These are phyloP conservation scores for Schlechtendalia chinensis DNA, from an alignment of 1,140 invertebrate genomes.

Conservation along the genomic window DNA sequence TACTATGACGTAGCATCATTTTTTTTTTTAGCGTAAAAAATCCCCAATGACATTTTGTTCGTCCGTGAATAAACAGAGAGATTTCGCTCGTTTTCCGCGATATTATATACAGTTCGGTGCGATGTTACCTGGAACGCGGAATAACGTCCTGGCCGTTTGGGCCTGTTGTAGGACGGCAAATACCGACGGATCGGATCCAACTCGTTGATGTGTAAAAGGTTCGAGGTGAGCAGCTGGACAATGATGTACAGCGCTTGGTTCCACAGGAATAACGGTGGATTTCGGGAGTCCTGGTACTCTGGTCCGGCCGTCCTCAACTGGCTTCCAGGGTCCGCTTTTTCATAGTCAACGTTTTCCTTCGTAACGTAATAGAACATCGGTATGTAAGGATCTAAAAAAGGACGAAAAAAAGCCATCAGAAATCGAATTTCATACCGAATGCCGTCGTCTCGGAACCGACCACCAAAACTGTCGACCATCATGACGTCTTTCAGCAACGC, in stretches of 20 bases:
- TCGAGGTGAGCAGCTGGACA: slow-evolving; percentile 82
- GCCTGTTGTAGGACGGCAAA: slow-evolving; percentile 92
- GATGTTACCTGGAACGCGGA: slow-evolving; percentile 87
- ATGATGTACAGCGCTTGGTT: slow-evolving; percentile 87
- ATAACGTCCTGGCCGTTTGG: slow-evolving; percentile 84
- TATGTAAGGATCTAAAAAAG: slow-evolving; percentile 71
- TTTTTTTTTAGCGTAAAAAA: too few species aligned
- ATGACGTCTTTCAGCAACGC: slow-evolving; percentile 75
- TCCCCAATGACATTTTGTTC: too few species aligned
- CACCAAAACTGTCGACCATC: slow-evolving; percentile 74
- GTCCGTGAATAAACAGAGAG: too few species aligned
- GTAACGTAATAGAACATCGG: slow-evolving; percentile 90
- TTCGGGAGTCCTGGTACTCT: slow-evolving; percentile 58
- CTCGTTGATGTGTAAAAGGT: slow-evolving; percentile 90
- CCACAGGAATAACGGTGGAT: slow-evolving; percentile 61
- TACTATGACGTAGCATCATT: too few species aligned
- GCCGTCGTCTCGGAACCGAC: slow-evolving; percentile 57
- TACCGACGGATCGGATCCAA: slow-evolving; percentile 93
- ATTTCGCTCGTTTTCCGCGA: too few species aligned
- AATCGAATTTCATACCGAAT: not conserved
- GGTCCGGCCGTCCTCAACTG: slow-evolving; percentile 65
- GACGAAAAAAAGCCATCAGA: not conserved
- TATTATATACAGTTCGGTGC: too few species aligned
- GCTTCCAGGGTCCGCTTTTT: slow-evolving; percentile 71
- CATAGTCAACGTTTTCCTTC: slow-evolving; percentile 73